Percentiles rank a stretch among this genome's conserved stretches.
Conservation (phyloP, 2,797 vertebrate genomes). For the Labroides dimidiatus region DNA sequence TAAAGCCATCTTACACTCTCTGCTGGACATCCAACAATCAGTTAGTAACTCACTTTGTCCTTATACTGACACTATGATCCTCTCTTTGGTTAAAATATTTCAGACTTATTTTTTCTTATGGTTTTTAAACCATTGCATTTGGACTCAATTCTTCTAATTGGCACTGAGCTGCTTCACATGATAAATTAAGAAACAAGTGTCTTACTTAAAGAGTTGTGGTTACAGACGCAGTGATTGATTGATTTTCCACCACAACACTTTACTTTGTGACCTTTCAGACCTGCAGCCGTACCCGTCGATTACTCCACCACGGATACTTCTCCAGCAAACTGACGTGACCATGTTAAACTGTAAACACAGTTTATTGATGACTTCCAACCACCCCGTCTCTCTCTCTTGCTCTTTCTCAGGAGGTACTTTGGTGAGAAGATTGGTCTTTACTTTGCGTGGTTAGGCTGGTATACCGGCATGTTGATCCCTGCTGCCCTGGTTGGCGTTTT, state of each 20-base stretch:
- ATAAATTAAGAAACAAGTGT: conserved; percentile 18
- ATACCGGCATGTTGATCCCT: conserved; percentile 98
- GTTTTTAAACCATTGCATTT: conserved; percentile 8
- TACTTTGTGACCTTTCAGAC: conserved; percentile 14
- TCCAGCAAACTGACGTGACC: not conserved
- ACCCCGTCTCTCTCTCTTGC: conserved; percentile 33
- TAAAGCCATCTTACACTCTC: not conserved
- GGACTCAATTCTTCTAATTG: not conserved
- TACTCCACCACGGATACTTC: not conserved
- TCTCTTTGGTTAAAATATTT: not conserved
- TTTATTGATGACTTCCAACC: conserved; percentile 6
- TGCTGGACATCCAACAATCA: not conserved
- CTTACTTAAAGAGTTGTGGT: conserved; percentile 34
- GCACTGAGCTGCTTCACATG: conserved; percentile 7
- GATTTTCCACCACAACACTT: conserved; percentile 9
- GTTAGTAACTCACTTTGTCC: no score
- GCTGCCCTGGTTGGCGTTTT: conserved; percentile 96
- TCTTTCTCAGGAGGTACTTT: conserved; percentile 91
- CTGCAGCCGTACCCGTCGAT: conserved; percentile 16
- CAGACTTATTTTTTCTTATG: not conserved
- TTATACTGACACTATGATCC: not conserved
- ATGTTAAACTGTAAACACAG: conserved; percentile 2
- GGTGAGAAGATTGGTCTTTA: conserved; percentile 99
- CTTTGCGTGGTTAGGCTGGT: conserved; percentile 99
- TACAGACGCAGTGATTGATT: conserved; percentile 31